A percentile compares a stretch with the other conserved stretches of the same genome.
These are phyloP conservation scores for Volucella inanis DNA, from an alignment of 2,888 invertebrate species.

Conservation along the genomic window DNA sequence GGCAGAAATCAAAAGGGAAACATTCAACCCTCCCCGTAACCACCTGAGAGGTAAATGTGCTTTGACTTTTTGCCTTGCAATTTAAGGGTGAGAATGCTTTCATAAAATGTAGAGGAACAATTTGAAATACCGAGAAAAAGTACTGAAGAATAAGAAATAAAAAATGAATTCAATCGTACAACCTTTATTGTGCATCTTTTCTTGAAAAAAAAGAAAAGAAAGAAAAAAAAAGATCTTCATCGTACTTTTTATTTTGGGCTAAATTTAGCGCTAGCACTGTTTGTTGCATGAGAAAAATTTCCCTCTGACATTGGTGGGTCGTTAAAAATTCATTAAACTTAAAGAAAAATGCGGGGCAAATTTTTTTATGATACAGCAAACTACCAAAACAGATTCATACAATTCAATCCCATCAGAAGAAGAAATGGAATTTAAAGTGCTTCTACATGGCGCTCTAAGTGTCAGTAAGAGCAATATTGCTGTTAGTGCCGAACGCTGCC, in stretches of 20 bases:
- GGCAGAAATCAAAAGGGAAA: conserved; percentile 74
- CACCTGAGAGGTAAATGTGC: conserved; percentile 65
- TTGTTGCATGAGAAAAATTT: conserved; percentile 16
- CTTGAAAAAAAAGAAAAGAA: background rate
- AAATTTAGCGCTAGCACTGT: conserved; percentile 58
- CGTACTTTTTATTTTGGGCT: conserved; percentile 52
- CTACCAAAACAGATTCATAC: conserved; percentile 63
- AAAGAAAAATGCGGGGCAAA: conserved; percentile 68
- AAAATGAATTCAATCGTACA: conserved; percentile 68
- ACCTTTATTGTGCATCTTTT: conserved; percentile 68
- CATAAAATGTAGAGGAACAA: conserved; percentile 22
- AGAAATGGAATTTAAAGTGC: conserved; percentile 66
- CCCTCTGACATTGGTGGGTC: conserved; percentile 42
- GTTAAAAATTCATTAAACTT: conserved; percentile 68
- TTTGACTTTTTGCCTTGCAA: conserved; percentile 46
- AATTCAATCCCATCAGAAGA: conserved; percentile 45
- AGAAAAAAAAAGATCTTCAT: conserved; percentile 30
- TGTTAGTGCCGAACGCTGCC: background rate
- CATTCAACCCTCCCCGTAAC: conserved; percentile 52
- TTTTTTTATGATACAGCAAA: conserved; percentile 38
- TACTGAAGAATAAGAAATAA: conserved; percentile 55
- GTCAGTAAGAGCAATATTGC: background rate
- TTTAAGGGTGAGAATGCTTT: conserved; percentile 32
- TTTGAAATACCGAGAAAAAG: conserved; percentile 18
- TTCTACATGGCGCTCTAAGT: conserved; percentile 72